A percentile compares a stretch with the other conserved stretches of the same genome.
phyloP scores from a whole-genome alignment of 2,888 invertebrate species.

The Kuschelorhynchus macadamiae region DNA sequence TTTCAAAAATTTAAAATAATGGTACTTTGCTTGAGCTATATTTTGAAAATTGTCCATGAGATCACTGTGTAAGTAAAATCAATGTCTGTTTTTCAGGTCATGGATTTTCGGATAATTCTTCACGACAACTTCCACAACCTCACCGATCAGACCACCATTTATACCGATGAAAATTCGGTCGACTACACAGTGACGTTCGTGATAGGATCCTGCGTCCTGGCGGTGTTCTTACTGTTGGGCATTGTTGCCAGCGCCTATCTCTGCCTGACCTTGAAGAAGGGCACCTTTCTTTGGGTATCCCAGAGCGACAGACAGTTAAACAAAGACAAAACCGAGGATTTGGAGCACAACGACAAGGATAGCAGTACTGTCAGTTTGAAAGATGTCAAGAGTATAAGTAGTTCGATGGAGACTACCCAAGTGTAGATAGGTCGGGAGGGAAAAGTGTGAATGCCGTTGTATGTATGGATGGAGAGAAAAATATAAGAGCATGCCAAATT shows the following conservation, averaged over 20 bases:
- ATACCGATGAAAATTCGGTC: slow-evolving; percentile 18
- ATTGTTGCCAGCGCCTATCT: slow-evolving; percentile 65
- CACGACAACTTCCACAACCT: slow-evolving; percentile 23
- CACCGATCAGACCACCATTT: slow-evolving; percentile 9
- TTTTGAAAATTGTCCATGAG: too few species aligned
- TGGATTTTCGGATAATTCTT: slow-evolving; percentile 42
- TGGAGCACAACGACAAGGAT: slow-evolving; percentile 23
- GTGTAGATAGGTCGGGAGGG: slow-evolving; percentile 9
- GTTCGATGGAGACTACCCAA: slow-evolving; percentile 37
- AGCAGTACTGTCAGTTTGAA: slow-evolving; percentile 31
- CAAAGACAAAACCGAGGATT: slow-evolving; percentile 50
- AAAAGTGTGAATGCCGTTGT: too few species aligned
- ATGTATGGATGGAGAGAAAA: too few species aligned
- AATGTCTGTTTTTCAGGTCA: slow-evolving; percentile 16
- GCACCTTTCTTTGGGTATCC: slow-evolving; percentile 64
- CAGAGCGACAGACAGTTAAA: slow-evolving; percentile 59
- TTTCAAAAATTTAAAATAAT: too few species aligned
- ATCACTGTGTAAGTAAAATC: too few species aligned
- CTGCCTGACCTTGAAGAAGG: slow-evolving; percentile 65
- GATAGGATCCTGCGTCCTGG: slow-evolving; percentile 63
- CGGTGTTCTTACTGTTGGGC: slow-evolving; percentile 62
- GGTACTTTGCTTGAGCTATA: too few species aligned
- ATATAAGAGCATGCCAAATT: too few species aligned
- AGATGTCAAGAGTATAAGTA: slow-evolving; percentile 24
- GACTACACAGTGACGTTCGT: slow-evolving; percentile 48